Evolutionary conservation across 2,888 invertebrate species (phyloP).

Genomic region (Chromoteleia sp.): DNA sequence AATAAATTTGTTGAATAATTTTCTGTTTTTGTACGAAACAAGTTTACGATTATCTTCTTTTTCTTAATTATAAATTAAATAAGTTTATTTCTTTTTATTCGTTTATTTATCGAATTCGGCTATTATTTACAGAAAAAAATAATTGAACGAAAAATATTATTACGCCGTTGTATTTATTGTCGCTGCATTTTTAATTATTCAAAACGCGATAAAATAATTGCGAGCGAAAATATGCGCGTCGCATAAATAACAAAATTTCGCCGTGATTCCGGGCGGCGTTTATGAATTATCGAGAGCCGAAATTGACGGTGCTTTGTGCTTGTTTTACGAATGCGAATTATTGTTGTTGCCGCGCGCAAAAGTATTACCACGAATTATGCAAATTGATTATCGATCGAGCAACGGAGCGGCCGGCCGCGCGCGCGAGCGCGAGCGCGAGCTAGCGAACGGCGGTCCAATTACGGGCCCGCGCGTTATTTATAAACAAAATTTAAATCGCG

Average conservation of each 20-base stretch:
- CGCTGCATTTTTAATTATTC: no score
- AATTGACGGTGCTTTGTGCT: slow-evolving; percentile 63
- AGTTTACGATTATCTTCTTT: no score
- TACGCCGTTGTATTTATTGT: no score
- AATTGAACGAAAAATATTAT: no score
- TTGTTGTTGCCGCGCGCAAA: slow-evolving; percentile 42
- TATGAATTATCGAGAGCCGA: slow-evolving; percentile 64
- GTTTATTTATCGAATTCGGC: no score
- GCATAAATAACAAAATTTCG: slow-evolving; percentile 59
- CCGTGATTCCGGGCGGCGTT: slow-evolving; percentile 51
- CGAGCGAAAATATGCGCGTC: slow-evolving; percentile 41
- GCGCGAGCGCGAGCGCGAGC: slow-evolving; percentile 2
- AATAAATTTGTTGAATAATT: no score
- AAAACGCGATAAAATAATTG: slow-evolving; percentile 45
- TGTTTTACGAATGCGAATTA: slow-evolving; percentile 59
- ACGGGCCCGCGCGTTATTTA: background rate
- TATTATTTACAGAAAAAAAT: no score
- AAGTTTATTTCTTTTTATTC: no score
- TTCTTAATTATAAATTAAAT: no score
- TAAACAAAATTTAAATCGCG: background rate
- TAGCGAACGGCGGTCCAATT: background rate
- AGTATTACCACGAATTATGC: slow-evolving; percentile 60
- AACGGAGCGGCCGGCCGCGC: background rate
- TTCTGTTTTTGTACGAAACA: no score
- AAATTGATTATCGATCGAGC: slow-evolving; percentile 45